A percentile compares a stretch with the other conserved stretches of the same genome.
Conservation (phyloP, 2,888 invertebrate species). For the Cryptops parisi region DNA sequence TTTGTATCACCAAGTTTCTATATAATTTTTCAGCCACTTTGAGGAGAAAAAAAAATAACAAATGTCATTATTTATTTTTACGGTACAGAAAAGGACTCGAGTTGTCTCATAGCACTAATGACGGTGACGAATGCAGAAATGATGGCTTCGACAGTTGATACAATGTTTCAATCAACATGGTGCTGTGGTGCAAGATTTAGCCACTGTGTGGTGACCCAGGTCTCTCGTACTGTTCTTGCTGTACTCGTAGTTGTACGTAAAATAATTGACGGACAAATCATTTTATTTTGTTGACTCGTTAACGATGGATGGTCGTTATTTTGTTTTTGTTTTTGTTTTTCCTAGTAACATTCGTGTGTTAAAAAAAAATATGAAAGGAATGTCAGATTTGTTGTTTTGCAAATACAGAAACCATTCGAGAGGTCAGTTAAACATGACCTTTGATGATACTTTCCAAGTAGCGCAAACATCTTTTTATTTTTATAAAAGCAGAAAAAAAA, state of each 20-base stretch:
- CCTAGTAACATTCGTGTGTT: too few relatives aligned
- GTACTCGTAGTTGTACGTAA: neutral
- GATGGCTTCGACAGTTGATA: neutral
- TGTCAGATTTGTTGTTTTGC: neutral
- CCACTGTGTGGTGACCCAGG: neutral
- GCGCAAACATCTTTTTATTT: neutral
- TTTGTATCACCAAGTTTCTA: neutral
- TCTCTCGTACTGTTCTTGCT: too few relatives aligned
- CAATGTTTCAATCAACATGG: neutral
- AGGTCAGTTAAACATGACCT: neutral
- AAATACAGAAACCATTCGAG: neutral
- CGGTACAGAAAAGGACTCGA: neutral
- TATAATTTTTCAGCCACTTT: neutral
- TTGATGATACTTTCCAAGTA: neutral
- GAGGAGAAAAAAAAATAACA: neutral
- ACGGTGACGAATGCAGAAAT: too few relatives aligned
- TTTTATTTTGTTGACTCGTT: too few relatives aligned
- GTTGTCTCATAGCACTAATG: neutral
- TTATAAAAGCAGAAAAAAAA: neutral
- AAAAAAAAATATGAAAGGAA: neutral
- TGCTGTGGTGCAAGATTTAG: neutral
- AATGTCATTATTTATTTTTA: neutral
- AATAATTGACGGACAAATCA: too few relatives aligned
- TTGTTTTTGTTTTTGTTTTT: too few relatives aligned
- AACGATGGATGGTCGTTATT: too few relatives aligned